Base-by-base conservation (phyloP, 2,888 invertebrate species). In the Halocaridina rubra region DNA sequence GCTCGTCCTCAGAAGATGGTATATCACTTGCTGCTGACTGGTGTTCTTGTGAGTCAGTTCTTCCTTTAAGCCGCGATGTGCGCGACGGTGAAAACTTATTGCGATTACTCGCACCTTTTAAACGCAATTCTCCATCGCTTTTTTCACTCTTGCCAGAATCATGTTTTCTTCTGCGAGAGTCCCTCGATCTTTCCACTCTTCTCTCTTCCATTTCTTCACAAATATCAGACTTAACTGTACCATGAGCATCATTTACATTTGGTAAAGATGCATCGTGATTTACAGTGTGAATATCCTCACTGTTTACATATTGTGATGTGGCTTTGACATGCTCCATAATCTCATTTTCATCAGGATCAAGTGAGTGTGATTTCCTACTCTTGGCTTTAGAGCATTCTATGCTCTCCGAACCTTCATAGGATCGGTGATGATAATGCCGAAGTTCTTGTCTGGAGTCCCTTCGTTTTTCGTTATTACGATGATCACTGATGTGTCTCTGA, bases 131-230 rank as follows among this genome's bases (percentile, higher is more conserved):
- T 32, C 75, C 27, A 81, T 85, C 72, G 59, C 86, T 89, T 13
- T 89, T 89, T 1, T 88, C 85, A 59, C 89, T 89, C 5, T 89
- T 89, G 3, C 88, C 85, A 19, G 89, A 89, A 4, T 89, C 90
- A 32, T 90, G 89, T 53, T 89, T 89, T 33, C 89, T 89, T n/a
- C 86, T 89, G 81, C 79, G 88, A 88, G 76, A 88, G 88, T 39
- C 89, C 81, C 69, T 88, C 88, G 29, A 88, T 71, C 81, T 39
- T 5, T 81, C 81, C 3, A 46, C 81, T 67, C 76, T 88, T 89
- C 32, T 87, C 75, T 69, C 88, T 89, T 86, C 84, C 84, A 85
- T 80, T 88, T 86, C 81, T 19, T 53, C 78, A n/a, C 67, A 22
- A 33, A 30, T 10, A 0, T 75, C 84, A 19, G 39, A 16, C 19